Base-by-base conservation (phyloP, 2,888 invertebrate species). In the Quadroppia sp. region DNA sequence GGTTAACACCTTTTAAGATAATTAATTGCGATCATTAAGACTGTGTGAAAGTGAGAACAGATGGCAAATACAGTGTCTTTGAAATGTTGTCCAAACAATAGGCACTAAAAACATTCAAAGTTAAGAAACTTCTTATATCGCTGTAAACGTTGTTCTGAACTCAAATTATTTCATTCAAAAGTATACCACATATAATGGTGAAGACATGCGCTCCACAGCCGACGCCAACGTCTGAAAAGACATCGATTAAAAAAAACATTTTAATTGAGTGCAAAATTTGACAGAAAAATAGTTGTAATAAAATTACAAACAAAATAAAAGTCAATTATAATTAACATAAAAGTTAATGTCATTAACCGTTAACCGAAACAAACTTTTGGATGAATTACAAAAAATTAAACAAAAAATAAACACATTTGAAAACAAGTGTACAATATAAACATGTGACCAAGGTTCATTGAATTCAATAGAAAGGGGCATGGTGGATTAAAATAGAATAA, bases 341-440 rank as follows among this genome's bases (percentile, higher is more conserved):
- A 61, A 17, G n/a, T 32, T 30, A 32, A 61, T 61, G 61, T 61
- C 61, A 61, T 61, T 61, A 61, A 61, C 61, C 61, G n/a, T 61
- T 61, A 61, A 61, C 61, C 61, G n/a, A 61, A 53, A 61, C 53
- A 13, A 23, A 2, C 25, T 53, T 53, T 53, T 53, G 53, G 53
- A 25, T 53, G 53, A 53, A 53, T 53, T 25, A 11, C 23, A 53
- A 53, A 53, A 9, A 23, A 23, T 20, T 53, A 9, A 4, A 36
- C 36, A 36, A 36, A 36, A n/a, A n/a, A n/a, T n/a, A n/a, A 36
- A 36, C 36, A 36, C 36, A 36, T 7, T 36, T 36, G 36, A 36
- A 36, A 36, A 7, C 36, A 36, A 36, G 9, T n/a, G n/a, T n/a
- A n/a, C n/a, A n/a, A n/a, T n/a, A n/a, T n/a, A n/a, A n/a, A n/a